Base-by-base conservation (phyloP, 1,140 invertebrate species). In the Drosophila prosaltans region DNA sequence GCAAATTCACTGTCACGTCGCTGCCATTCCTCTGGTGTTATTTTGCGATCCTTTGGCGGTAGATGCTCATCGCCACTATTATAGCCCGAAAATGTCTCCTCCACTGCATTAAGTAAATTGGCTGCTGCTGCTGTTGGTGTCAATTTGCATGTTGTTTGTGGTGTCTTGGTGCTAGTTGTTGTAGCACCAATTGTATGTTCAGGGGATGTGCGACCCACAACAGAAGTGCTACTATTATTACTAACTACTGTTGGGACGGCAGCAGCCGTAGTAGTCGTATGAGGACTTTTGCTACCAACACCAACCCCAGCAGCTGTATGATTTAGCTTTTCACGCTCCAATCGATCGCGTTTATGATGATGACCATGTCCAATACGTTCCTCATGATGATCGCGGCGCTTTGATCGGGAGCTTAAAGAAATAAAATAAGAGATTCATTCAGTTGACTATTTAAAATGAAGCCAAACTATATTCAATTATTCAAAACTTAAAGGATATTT, bases 31-130 rank as follows among this genome's bases (percentile, higher is more conserved):
- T 94, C 93, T 43, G 94, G 92, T 3, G 94, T 94, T 45, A 94
- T 92, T 72, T 94, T 92, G 71, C 92, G 93, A 72, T 93, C 93
- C 69, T 93, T 93, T 40, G 94, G 93, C 48, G 92, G 93, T 32
- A 94, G 94, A 84, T 97, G 96, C 91, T 97, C 96, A 92, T 97
- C 96, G 30, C 95, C 96, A 79, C 96, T 96, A 78, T 97, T 97
- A 71, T 96, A 96, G 4, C 95, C 95, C 2, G 91, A 92, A 58
- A 77, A 93, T 81, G 73, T 74, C 4, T 92, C 91, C 63, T 92
- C 91, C 6, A 76, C 82, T 59, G 81, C 92, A 91, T 88, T 91
- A 24, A 86, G 65, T 64, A 79, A 62, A 67, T 78, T 85, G 32
- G 74, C 71, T n/a, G 69, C 75, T 10, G 72, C 71, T n/a, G 80